Percentiles rank a stretch among this genome's conserved stretches.
These are phyloP conservation scores for Clanis bilineata DNA, from an alignment of 2,888 invertebrate genomes.

Conservation along the genomic window DNA sequence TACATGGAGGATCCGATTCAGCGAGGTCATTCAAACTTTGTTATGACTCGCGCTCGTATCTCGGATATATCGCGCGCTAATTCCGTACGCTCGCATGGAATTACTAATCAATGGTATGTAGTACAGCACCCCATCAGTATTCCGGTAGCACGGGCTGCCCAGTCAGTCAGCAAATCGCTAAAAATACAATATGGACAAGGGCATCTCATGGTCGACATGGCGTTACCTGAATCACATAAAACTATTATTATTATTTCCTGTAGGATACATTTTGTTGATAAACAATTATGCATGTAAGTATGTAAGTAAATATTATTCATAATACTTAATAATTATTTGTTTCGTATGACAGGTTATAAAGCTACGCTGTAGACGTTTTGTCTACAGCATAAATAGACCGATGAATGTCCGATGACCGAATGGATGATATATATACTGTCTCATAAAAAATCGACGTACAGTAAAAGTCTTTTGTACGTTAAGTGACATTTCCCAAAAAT, in stretches of 20 bases:
- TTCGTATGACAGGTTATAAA: too few species aligned
- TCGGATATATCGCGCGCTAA: constrained; percentile 68
- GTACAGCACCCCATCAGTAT: constrained; percentile 63
- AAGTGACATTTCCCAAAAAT: too few species aligned
- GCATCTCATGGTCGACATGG: constrained; percentile 66
- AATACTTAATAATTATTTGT: background rate
- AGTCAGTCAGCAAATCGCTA: constrained; percentile 69
- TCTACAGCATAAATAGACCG: too few species aligned
- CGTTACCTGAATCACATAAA: constrained; percentile 70
- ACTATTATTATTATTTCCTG: constrained; percentile 52
- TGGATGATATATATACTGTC: too few species aligned
- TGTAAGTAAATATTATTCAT: constrained; percentile 8
- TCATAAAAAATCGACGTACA: too few species aligned
- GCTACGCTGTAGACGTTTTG: too few species aligned
- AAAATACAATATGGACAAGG: constrained; percentile 73
- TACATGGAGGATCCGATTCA: constrained; percentile 1
- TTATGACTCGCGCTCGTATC: constrained; percentile 35
- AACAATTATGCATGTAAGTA: too few species aligned
- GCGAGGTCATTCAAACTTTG: constrained; percentile 28
- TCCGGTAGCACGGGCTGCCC: constrained; percentile 48
- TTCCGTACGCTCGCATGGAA: constrained; percentile 72
- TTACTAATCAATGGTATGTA: constrained; percentile 57
- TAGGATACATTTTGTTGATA: constrained; percentile 35
- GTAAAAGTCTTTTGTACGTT: too few species aligned
- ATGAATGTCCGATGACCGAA: too few species aligned